Conservation (phyloP, 1,140 invertebrate genomes). For the Drosophila mauritiana region DNA sequence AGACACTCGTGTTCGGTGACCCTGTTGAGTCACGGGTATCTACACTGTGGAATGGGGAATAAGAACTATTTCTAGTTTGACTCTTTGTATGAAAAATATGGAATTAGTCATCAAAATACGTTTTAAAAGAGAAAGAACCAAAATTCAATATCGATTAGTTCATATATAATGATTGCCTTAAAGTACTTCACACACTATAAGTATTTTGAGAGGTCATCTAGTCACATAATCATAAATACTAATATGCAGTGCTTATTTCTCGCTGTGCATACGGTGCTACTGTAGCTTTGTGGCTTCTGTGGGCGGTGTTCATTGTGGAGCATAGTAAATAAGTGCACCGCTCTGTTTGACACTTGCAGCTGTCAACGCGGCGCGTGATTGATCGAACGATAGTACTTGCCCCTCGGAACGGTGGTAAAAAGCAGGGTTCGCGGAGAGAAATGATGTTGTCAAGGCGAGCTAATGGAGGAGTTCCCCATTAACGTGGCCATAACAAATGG, state of each 20-base stretch:
- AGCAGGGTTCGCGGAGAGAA: slow-evolving; percentile 8
- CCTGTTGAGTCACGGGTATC: slow-evolving; percentile 10
- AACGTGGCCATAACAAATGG: slow-evolving; percentile 44
- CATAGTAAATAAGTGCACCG: slow-evolving; percentile 65
- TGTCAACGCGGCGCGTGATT: slow-evolving; percentile 71
- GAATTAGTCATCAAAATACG: too few species aligned
- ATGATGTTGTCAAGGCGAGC: slow-evolving; percentile 31
- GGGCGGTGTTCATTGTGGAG: slow-evolving; percentile 34
- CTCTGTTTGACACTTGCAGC: slow-evolving; percentile 78
- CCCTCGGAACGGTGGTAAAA: neutral
- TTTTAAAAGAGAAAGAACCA: neutral
- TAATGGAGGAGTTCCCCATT: slow-evolving; percentile 39
- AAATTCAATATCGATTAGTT: too few species aligned
- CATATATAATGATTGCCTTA: too few species aligned
- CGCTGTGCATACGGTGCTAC: neutral
- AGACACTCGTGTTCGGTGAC: slow-evolving; percentile 34
- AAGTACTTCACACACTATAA: too few species aligned
- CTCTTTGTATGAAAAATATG: too few species aligned
- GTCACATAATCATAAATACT: too few species aligned
- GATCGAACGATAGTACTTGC: slow-evolving; percentile 54
- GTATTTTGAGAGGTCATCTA: too few species aligned
- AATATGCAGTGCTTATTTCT: neutral
- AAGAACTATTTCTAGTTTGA: neutral
- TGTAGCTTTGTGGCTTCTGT: slow-evolving; percentile 24
- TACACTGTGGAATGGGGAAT: neutral